phyloP scores from a whole-genome alignment of 2,888 invertebrate species.

The Acrobasis repandana region DNA sequence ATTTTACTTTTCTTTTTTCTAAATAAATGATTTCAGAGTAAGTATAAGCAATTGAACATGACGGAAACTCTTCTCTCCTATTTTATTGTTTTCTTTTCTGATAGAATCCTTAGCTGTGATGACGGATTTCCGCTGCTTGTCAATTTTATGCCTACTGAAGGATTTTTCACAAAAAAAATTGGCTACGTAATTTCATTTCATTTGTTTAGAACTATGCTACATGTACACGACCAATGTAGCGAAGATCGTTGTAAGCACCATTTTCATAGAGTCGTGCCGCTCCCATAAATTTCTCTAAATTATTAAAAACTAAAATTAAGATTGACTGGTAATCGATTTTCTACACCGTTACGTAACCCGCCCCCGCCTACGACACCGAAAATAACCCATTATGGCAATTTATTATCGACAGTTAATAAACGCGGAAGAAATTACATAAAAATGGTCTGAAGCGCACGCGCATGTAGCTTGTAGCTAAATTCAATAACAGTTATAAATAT shows the following conservation, averaged over 20 bases:
- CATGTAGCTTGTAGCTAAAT: constrained; percentile 13
- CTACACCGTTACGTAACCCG: constrained; percentile 50
- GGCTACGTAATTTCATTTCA: too few species aligned
- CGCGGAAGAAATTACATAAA: constrained; percentile 21
- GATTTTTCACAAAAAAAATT: too few species aligned
- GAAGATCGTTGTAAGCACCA: constrained; percentile 1
- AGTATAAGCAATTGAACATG: too few species aligned
- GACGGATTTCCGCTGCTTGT: too few species aligned
- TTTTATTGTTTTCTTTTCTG: too few species aligned
- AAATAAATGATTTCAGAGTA: too few species aligned
- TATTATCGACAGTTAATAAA: constrained; percentile 38
- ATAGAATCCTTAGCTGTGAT: too few species aligned
- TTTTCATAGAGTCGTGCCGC: constrained; percentile 38
- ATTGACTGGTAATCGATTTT: constrained; percentile 48
- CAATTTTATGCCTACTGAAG: too few species aligned
- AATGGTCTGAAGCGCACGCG: not conserved
- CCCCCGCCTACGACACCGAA: constrained; percentile 46
- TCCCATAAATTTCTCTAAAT: constrained; percentile 43
- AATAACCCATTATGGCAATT: constrained; percentile 45
- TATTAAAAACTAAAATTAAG: constrained; percentile 51
- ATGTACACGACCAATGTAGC: not conserved
- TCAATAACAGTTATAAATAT: not conserved
- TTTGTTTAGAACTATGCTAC: not conserved
- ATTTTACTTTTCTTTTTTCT: too few species aligned
- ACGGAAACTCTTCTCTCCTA: too few species aligned